Evolutionary conservation across 2,797 vertebrate genomes (phyloP).

Genomic region (Catamblyrhynchus diadema): DNA sequence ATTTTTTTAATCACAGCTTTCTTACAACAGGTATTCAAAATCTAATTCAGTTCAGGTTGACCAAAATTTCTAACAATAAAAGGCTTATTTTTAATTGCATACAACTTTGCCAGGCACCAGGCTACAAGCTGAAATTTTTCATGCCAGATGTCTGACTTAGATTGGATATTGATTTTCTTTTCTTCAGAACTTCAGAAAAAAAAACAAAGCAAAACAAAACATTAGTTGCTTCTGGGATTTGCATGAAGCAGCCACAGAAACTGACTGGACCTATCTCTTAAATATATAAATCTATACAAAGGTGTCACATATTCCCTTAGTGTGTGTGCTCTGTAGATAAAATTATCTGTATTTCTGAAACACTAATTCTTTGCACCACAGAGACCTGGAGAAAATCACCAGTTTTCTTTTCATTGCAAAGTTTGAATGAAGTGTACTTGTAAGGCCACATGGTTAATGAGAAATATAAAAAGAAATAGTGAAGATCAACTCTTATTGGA

Average conservation of each 20-base stretch:
- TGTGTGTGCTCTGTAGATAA: not conserved
- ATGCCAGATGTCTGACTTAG: not conserved
- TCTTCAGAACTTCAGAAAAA: not conserved
- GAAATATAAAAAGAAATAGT: not conserved
- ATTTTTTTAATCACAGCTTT: not conserved
- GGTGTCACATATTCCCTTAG: not conserved
- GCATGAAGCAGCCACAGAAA: not conserved
- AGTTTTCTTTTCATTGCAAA: not conserved
- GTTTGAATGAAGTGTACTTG: not conserved
- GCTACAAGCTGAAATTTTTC: slow-evolving; percentile 22
- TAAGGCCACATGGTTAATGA: not conserved
- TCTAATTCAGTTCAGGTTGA: not conserved
- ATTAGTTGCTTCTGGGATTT: not conserved
- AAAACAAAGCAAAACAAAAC: not conserved
- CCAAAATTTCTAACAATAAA: not conserved
- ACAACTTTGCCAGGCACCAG: not conserved
- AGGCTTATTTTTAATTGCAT: not conserved
- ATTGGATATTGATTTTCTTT: slow-evolving; percentile 43
- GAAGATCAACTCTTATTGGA: not conserved
- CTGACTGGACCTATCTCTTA: not conserved
- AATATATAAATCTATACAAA: not conserved
- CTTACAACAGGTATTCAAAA: not conserved
- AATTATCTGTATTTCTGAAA: not conserved
- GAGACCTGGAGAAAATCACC: not conserved
- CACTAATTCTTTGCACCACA: not conserved